These are phyloP conservation scores for Spongilla lacustris DNA, from an alignment of 37 sponge, comb jelly and placozoan genomes.

Conservation along the genomic window DNA sequence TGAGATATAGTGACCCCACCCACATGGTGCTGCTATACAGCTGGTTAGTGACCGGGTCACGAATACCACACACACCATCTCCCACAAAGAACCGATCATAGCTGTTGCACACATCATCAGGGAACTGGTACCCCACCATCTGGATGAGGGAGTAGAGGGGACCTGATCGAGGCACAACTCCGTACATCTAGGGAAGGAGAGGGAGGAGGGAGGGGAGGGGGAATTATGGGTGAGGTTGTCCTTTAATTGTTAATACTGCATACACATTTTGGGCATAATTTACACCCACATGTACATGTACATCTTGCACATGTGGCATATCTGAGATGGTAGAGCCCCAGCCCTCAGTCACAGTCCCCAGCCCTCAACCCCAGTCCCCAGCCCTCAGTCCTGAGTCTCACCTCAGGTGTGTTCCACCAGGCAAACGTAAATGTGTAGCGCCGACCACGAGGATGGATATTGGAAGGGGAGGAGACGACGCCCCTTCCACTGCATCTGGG, in stretches of 20 bases:
- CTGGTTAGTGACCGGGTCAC: conserved; percentile 26
- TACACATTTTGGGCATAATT: no score
- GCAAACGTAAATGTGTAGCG: conserved; percentile 9
- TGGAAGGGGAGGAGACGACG: neutral
- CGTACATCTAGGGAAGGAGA: no score
- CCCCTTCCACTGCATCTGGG: conserved; percentile 41
- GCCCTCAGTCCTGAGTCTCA: no score
- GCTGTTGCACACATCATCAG: neutral
- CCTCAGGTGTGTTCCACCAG: conserved; percentile 54
- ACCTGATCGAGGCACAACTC: conserved; percentile 12
- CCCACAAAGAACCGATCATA: conserved; percentile 52
- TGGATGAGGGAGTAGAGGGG: conserved; percentile 49
- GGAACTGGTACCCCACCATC: conserved; percentile 29
- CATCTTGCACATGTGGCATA: no score
- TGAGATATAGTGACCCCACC: neutral
- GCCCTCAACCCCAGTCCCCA: no score
- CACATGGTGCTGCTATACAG: conserved; percentile 35
- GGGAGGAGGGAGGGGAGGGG: no score
- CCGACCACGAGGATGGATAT: conserved; percentile 10
- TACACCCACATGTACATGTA: no score
- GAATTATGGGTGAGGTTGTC: neutral
- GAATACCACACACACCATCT: conserved; percentile 30
- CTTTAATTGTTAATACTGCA: no score
- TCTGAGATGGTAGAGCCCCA: no score
- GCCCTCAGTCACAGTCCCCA: no score